Conservation (phyloP, 1,140 invertebrate species). For the Adelges cooleyi region DNA sequence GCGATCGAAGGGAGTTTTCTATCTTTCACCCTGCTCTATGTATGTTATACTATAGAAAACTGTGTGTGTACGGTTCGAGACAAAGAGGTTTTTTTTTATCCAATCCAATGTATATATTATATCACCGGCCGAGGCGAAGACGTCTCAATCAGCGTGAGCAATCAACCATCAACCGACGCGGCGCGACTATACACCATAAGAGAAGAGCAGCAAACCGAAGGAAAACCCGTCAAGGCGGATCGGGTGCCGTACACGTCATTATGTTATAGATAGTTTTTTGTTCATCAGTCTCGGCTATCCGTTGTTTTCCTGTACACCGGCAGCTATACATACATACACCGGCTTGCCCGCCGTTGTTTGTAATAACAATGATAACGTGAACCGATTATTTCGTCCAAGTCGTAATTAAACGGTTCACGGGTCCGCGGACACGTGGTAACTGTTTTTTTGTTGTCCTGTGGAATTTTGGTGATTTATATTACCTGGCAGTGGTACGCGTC, state of each 20-base stretch:
- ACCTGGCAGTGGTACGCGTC: no score
- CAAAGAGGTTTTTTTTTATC: no score
- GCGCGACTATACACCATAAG: neutral
- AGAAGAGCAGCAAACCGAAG: neutral
- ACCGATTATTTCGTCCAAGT: neutral
- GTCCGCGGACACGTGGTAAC: neutral
- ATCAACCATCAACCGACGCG: slow-evolving; percentile 11
- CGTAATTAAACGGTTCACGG: slow-evolving; percentile 20
- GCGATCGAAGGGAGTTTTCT: no score
- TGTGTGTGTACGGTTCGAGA: no score
- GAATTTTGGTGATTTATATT: no score
- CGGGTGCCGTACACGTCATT: neutral
- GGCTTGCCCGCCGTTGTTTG: neutral
- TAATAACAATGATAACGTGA: neutral
- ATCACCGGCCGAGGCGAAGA: neutral
- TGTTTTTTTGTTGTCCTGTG: neutral
- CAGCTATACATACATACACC: neutral
- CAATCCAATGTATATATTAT: no score
- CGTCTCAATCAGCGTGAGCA: slow-evolving; percentile 26
- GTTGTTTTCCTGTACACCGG: no score
- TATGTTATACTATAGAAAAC: no score
- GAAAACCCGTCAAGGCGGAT: neutral
- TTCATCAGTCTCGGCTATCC: no score
- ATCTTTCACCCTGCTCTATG: no score
- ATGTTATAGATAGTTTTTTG: neutral